phyloP scores from a whole-genome alignment of 2,888 invertebrate genomes.

The Cataglyphis albicans region DNA sequence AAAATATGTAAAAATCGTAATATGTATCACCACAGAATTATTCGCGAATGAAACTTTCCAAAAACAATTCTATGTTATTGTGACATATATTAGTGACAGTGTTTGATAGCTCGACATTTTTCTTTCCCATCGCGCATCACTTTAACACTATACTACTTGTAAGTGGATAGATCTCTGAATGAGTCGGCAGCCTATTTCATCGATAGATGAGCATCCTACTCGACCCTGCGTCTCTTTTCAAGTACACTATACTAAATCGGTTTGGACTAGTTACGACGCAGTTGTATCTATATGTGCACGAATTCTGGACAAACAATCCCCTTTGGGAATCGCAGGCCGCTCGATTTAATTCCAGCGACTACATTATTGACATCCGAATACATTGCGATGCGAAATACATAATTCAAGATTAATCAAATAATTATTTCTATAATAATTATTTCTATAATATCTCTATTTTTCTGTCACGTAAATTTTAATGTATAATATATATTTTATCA shows the following conservation, averaged over 20 bases:
- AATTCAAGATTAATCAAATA: constrained; percentile 16
- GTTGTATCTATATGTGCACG: constrained; percentile 44
- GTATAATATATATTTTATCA: background rate
- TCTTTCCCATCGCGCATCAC: background rate
- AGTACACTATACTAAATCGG: constrained; percentile 70
- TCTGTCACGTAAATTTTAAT: background rate
- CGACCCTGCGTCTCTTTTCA: constrained; percentile 65
- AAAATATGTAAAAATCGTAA: constrained; percentile 23
- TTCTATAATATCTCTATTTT: background rate
- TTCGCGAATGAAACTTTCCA: constrained; percentile 56
- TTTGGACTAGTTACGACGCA: constrained; percentile 52
- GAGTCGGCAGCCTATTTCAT: constrained; percentile 63
- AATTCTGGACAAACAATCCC: constrained; percentile 59
- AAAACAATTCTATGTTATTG: constrained; percentile 55
- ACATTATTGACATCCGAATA: background rate
- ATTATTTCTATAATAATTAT: background rate
- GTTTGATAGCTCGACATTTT: constrained; percentile 49
- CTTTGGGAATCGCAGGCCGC: constrained; percentile 52
- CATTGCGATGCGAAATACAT: background rate
- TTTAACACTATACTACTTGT: constrained; percentile 13
- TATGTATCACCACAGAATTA: constrained; percentile 48
- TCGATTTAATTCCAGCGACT: constrained; percentile 49
- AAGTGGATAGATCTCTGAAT: constrained; percentile 49
- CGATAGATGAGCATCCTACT: constrained; percentile 58
- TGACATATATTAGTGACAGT: constrained; percentile 20